Base-by-base conservation (phyloP, 2,113 vertebrate species). In the Steatornis caripensis region DNA sequence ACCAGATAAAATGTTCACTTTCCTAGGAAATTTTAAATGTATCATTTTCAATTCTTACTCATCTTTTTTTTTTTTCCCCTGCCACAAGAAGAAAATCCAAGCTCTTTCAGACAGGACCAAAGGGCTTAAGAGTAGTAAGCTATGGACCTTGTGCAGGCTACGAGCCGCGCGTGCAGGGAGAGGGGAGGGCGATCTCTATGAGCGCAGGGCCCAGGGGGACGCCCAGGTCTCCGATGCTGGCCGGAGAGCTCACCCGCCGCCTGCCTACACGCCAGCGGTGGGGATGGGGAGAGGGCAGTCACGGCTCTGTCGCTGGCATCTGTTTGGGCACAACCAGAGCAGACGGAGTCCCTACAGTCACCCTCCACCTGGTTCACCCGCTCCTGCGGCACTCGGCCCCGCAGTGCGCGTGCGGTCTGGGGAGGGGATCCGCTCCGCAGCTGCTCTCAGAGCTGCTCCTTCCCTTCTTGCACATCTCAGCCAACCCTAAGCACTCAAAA, bases 1-100 rank as follows among this genome's bases (percentile, higher is more conserved):
- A 93, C 8, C 90, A 90, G 83, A 90, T 65, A 94, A 96, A 95
- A 90, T 57, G 92, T 84, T 87, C 92, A 36, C 88, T 78, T 46
- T 81, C 96, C 97, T 72, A 87, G 90, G 95, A 76, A 89, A 92
- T 96, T 80, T 77, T 90, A 88, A 69, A 94, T 4, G 90, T 48
- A 51, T 81, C 87, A 77, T 36, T 85, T 72, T 86, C 88, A 95
- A 30, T 43, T 48, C 94, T 70, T 53, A 71, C 66, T 80, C 83
- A 69, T 43, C 41, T 12, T 43, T 43, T 43, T 30, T 36, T 41
- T 68, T 39, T n/a, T 66, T 20, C 37, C 32, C 84, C 82, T 72
- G 77, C 39, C 77, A 48, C 48, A n/a, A 29, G 83, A 79, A 85
- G 43, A 69, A 81, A 57, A 72, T 2, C 36, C 84, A 32, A 55